A percentile compares a stretch with the other conserved stretches of the same genome.
phyloP scores from a whole-genome alignment of 2,113 vertebrate genomes.

The Taxidea taxus region DNA sequence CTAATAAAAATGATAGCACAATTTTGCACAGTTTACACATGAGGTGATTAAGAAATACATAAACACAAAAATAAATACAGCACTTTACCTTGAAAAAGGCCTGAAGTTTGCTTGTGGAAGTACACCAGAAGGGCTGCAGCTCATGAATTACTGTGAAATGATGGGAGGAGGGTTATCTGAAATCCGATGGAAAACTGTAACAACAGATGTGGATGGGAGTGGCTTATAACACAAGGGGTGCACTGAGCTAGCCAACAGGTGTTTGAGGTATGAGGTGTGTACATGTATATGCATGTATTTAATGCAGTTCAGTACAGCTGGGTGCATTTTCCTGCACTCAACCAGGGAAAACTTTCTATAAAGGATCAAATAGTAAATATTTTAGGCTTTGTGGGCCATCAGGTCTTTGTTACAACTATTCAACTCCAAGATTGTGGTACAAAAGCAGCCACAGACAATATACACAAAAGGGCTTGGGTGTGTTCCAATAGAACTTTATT shows the following conservation, averaged over 20 bases:
- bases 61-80: background rate
- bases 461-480: conserved; percentile 5
- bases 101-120: conserved; percentile 25
- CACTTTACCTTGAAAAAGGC: conserved; percentile 40
- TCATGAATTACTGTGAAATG: conserved; percentile 50
- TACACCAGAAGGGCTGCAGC: background rate
- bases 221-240: background rate
- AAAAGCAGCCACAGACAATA: conserved; percentile 31
- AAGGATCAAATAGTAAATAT: background rate
- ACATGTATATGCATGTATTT: background rate
- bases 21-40: conserved; percentile 22
- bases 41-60: conserved; percentile 16
- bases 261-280: background rate
- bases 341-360: background rate
- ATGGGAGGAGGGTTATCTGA: conserved; percentile 33
- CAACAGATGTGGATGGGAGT: conserved; percentile 24
- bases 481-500: background rate
- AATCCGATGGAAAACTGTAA: conserved; percentile 53
- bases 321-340: conserved; percentile 3
- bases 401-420: conserved; percentile 3
- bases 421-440: background rate
- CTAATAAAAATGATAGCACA: conserved; percentile 10
- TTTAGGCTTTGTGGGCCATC: background rate
- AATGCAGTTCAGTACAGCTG: background rate
- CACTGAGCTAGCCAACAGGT: background rate